Evolutionary conservation across 2,797 vertebrate species (phyloP).

Genomic region (Anguilla pacifica): DNA sequence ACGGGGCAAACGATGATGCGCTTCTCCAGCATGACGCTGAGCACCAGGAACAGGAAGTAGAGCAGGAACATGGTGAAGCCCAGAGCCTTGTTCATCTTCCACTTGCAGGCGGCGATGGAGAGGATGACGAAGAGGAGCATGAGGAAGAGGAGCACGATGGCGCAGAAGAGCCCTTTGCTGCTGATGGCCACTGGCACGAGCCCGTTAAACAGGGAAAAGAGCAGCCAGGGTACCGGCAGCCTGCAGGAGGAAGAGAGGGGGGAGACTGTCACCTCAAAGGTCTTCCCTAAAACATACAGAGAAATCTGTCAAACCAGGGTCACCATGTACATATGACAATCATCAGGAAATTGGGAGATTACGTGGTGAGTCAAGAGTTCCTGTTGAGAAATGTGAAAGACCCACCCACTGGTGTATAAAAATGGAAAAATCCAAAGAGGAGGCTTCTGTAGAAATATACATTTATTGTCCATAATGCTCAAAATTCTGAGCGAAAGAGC

Average conservation of each 20-base stretch:
- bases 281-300: not conserved
- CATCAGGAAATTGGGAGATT: not conserved
- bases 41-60: conserved; percentile 92
- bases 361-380: no score
- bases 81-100: conserved; percentile 94
- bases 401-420: no score
- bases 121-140: conserved; percentile 97
- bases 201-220: conserved; percentile 76
- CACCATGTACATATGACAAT: not conserved
- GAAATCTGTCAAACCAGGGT: not conserved
- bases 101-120: conserved; percentile 88
- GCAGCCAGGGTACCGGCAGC: conserved; percentile 89
- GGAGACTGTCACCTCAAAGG: not conserved
- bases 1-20: conserved; percentile 90
- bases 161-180: conserved; percentile 95
- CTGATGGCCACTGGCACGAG: conserved; percentile 86
- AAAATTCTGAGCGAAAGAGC: no score
- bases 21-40: conserved; percentile 95
- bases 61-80: conserved; percentile 92
- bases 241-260: conserved; percentile 64
- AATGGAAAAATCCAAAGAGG: no score
- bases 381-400: no score
- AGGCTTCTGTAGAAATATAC: no score
- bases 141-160: conserved; percentile 94
- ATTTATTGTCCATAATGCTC: no score